Evolutionary conservation across 2,113 vertebrate species (phyloP).

Genomic region (Nipponia nippon): DNA sequence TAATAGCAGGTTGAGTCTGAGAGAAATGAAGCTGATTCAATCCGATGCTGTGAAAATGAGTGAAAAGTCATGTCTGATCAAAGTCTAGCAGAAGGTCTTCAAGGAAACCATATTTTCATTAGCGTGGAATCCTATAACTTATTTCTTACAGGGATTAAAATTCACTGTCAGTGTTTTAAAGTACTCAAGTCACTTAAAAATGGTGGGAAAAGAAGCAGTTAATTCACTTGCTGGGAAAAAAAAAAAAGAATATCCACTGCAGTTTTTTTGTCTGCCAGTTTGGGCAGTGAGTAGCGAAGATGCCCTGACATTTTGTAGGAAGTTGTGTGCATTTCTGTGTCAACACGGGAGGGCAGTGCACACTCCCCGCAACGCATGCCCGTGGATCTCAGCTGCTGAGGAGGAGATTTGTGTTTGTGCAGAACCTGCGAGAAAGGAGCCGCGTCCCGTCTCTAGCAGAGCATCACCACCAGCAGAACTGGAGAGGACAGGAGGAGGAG

Average conservation of each 20-base stretch:
- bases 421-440: background rate
- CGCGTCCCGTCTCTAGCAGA: background rate
- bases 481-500: background rate
- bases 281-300: background rate
- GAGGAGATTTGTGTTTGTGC: background rate
- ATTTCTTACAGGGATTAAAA: background rate
- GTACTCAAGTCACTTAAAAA: background rate
- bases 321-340: background rate
- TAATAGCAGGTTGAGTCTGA: background rate
- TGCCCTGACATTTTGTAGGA: background rate
- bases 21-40: background rate
- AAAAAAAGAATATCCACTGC: too few species aligned
- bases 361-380: fast-evolving
- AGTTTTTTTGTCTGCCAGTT: background rate
- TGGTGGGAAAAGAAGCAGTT: background rate
- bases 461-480: background rate
- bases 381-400: fast-evolving
- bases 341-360: background rate
- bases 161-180: background rate
- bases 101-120: background rate
- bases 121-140: background rate
- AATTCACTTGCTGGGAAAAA: background rate
- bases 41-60: background rate
- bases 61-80: background rate
- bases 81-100: background rate